A percentile compares a stretch with the other conserved stretches of the same genome.
phyloP scores from a whole-genome alignment of 2,113 vertebrate species.

The Gymnogyps californianus region DNA sequence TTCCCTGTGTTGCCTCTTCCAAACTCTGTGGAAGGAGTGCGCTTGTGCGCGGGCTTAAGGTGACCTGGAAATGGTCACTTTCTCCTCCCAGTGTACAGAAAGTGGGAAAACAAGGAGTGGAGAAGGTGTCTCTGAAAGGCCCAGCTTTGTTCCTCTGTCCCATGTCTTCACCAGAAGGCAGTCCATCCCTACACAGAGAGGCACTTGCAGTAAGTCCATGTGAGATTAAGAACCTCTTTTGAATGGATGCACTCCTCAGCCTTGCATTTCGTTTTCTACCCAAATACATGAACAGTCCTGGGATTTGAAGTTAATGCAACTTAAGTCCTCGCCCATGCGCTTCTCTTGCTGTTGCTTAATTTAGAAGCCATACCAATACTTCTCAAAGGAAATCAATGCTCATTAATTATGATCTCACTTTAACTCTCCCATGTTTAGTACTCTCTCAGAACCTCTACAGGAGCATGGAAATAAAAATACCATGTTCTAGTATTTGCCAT shows the following conservation, averaged over 20 bases:
- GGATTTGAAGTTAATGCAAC: constrained; percentile 19
- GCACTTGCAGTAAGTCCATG: not conserved
- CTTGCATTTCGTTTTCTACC: not conserved
- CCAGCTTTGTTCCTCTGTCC: not conserved
- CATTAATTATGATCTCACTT: constrained; percentile 36
- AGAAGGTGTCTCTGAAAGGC: not conserved
- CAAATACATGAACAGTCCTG: not conserved
- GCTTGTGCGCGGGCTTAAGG: not conserved
- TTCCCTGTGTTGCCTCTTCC: not conserved
- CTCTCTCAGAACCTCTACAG: not conserved
- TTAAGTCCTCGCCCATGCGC: not conserved
- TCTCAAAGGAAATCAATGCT: constrained; percentile 47
- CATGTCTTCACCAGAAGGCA: not conserved
- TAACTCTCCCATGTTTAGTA: not conserved
- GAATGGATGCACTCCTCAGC: not conserved
- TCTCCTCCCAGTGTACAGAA: not conserved
- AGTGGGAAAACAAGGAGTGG: not conserved
- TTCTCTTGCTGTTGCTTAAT: constrained; percentile 7
- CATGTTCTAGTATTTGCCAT: not conserved
- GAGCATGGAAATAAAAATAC: not conserved
- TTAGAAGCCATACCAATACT: constrained; percentile 21
- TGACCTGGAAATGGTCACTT: not conserved
- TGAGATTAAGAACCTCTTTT: not conserved
- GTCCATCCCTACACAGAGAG: not conserved
- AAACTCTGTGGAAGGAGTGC: not conserved